Evolutionary conservation across 2,888 invertebrate species (phyloP).

Genomic region (Tachina lurida): DNA sequence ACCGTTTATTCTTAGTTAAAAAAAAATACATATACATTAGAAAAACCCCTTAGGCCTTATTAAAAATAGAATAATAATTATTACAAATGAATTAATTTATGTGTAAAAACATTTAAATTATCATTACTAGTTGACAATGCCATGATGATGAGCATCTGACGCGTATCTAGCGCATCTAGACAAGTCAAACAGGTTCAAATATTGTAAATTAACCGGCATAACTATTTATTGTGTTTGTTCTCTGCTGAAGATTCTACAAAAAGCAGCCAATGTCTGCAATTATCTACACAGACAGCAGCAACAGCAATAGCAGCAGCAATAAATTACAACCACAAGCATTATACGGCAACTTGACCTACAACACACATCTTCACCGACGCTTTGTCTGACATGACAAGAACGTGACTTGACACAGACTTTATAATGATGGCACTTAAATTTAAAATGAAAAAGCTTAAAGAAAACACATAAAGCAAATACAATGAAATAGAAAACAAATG

Average conservation of each 20-base stretch:
- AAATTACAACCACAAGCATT: neutral
- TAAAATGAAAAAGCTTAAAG: neutral
- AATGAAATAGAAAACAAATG: neutral
- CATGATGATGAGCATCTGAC: neutral
- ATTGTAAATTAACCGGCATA: neutral
- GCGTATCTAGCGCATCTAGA: too few species aligned
- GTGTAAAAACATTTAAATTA: too few species aligned
- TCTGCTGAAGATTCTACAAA: neutral
- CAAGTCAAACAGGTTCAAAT: neutral
- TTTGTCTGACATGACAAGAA: neutral
- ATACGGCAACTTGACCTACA: constrained; percentile 34
- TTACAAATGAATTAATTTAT: too few species aligned
- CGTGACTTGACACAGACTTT: constrained; percentile 39
- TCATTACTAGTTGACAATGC: too few species aligned
- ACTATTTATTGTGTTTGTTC: too few species aligned
- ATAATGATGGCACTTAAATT: neutral
- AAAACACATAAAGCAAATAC: neutral
- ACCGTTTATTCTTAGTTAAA: too few species aligned
- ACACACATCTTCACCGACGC: constrained; percentile 11
- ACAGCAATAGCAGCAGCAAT: neutral
- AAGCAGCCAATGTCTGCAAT: neutral
- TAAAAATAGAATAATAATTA: too few species aligned
- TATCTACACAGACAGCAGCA: too few species aligned
- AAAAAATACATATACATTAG: too few species aligned
- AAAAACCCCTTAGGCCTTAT: too few species aligned